Base-by-base conservation (phyloP, 2,113 vertebrate genomes). In the Cyphomyrus discorhynchus region DNA sequence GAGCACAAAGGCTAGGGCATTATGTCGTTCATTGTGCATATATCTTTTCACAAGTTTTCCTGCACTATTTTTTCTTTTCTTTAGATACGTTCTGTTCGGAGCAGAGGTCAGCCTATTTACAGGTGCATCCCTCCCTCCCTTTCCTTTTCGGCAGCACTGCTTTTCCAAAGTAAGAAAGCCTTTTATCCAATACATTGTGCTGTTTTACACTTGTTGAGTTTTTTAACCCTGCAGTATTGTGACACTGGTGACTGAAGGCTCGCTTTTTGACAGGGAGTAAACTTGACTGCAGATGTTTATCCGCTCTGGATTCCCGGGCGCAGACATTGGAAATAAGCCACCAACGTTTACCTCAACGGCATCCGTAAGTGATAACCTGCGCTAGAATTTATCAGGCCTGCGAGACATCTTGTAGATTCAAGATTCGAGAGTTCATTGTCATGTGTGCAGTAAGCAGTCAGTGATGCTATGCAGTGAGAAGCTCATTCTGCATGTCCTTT, bases 111-210 rank as follows among this genome's bases (percentile, higher is more conserved):
- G 21, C 24, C 90, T 45, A 89, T 90, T 88, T 91, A 80, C 77
- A n/a, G 66, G 35, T 87, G 42, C 52, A 83, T 53, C 66, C 52
- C 88, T 15, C 82, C 89, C 56, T 90, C 58, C 82, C 85, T 87
- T 89, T 77, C n/a, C 47, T n/a, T n/a, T n/a, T 47, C 19, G n/a
- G 45, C 24, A 21, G 45, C 24, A 45, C 83, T n/a, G 42, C 53
- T 35, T 4, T 35, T 35, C 27, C 31, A 39, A 39, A 77, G 39
- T 77, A 77, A 77, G 70, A 39, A 17, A 39, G 10, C 8, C 31
- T 19, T 74, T 31, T 39, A 39, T 5, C 11, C 27, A 77, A 77
- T 77, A 77, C 9, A 74, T 35, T 13, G 27, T 27, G 66, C 66
- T 35, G 66, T 74, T 35, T 74, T 35, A 74, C 10, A 31, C 66